phyloP scores from a whole-genome alignment of 2,113 vertebrate species.

The Myotis lucifugus region DNA sequence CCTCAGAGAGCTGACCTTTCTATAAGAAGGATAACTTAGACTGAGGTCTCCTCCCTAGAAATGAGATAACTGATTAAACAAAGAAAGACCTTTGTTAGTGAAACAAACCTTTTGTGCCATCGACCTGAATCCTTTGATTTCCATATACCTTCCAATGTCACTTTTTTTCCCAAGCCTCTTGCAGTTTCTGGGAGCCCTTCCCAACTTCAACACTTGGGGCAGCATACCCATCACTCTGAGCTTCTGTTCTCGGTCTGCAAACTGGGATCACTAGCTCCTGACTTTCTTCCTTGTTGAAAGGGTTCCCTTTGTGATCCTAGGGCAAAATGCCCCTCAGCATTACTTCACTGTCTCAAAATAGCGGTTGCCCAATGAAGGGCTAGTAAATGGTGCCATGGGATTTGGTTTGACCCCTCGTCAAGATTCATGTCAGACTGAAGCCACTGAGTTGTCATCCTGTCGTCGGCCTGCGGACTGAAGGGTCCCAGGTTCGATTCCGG shows the following conservation, averaged over 20 bases:
- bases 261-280: neutral
- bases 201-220: neutral
- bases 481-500: too few relatives aligned
- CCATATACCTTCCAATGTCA: neutral
- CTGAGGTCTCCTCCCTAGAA: neutral
- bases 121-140: neutral
- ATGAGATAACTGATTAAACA: neutral
- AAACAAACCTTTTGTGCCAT: neutral
- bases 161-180: neutral
- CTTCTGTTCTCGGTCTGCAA: neutral
- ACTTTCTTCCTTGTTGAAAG: neutral
- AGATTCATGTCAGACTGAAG: constrained; percentile 91
- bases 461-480: too few relatives aligned
- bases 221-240: neutral
- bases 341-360: neutral
- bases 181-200: neutral
- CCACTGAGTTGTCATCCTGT: constrained; percentile 88
- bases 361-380: neutral
- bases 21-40: neutral
- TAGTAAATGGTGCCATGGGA: neutral
- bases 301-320: neutral
- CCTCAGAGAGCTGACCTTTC: constrained; percentile 33
- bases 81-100: neutral
- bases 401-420: rapidly evolving
- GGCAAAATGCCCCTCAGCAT: neutral